Conservation (phyloP, 2,888 invertebrate genomes). For the Sycophila texana region DNA sequence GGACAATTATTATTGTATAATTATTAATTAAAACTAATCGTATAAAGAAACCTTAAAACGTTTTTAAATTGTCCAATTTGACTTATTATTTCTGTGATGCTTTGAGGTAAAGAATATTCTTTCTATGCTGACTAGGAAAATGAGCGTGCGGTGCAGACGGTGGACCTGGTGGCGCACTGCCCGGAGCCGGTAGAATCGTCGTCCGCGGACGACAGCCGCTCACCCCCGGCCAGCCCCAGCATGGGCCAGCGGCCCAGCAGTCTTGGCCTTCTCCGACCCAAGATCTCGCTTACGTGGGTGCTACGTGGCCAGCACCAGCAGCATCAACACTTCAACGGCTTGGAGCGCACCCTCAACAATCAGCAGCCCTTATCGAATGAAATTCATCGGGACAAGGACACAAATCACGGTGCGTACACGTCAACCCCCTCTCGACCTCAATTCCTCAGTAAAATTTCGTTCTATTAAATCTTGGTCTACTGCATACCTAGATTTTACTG, state of each 20-base stretch:
- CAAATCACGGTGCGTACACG: conserved; percentile 18
- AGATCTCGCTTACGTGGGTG: conserved; percentile 87
- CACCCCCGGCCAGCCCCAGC: conserved; percentile 54
- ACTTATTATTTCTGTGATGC: not conserved
- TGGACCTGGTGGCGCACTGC: conserved; percentile 71
- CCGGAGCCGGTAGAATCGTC: conserved; percentile 61
- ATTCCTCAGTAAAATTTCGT: too few relatives aligned
- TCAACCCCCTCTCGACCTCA: too few relatives aligned
- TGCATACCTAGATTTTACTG: too few relatives aligned
- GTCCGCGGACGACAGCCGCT: conserved; percentile 58
- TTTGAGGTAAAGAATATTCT: not conserved
- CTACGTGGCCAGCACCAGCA: conserved; percentile 74
- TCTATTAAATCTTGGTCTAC: too few relatives aligned
- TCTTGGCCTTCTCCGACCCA: conserved; percentile 75
- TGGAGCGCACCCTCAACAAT: conserved; percentile 19
- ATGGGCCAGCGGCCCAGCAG: conserved; percentile 72
- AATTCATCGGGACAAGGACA: conserved; percentile 47
- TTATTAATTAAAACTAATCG: too few relatives aligned
- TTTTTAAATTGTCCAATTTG: not conserved
- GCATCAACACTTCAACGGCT: conserved; percentile 48
- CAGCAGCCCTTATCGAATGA: conserved; percentile 43
- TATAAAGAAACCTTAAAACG: not conserved
- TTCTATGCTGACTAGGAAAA: conserved; percentile 59
- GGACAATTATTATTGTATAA: too few relatives aligned
- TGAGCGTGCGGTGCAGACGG: conserved; percentile 67